phyloP scores from a whole-genome alignment of 2,113 vertebrate species.

The Nettapus auritus region DNA sequence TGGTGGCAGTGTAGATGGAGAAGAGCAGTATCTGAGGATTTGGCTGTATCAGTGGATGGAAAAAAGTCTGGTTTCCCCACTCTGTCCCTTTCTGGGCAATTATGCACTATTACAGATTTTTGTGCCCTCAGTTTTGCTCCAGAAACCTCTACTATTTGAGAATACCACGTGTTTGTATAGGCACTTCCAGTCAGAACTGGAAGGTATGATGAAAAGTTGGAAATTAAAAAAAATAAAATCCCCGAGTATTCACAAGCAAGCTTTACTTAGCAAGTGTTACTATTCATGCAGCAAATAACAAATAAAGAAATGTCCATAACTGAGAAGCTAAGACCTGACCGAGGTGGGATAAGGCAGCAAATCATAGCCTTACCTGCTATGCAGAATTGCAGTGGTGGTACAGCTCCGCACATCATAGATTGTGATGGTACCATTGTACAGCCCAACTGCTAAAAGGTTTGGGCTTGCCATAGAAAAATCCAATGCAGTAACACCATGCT shows the following conservation, averaged over 20 bases:
- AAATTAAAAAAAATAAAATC: not conserved
- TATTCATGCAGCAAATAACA: not conserved
- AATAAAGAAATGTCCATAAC: not conserved
- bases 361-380: constrained; percentile 76
- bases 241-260: not conserved
- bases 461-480: constrained; percentile 85
- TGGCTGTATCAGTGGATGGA: not conserved
- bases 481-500: constrained; percentile 82
- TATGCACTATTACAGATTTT: not conserved
- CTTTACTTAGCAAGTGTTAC: too few species aligned
- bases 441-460: constrained; percentile 84
- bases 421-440: constrained; percentile 77
- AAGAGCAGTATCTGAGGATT: not conserved
- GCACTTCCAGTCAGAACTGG: not conserved
- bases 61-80: not conserved
- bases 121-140: not conserved
- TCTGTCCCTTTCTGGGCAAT: not conserved
- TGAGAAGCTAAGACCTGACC: not conserved
- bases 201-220: not conserved
- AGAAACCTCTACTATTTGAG: not conserved
- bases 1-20: not conserved
- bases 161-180: not conserved
- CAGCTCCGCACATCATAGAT: constrained; percentile 77
- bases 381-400: constrained; percentile 31
- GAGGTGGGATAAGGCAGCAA: not conserved